phyloP scores from a whole-genome alignment of 2,888 invertebrate genomes.

The Patella depressa region DNA sequence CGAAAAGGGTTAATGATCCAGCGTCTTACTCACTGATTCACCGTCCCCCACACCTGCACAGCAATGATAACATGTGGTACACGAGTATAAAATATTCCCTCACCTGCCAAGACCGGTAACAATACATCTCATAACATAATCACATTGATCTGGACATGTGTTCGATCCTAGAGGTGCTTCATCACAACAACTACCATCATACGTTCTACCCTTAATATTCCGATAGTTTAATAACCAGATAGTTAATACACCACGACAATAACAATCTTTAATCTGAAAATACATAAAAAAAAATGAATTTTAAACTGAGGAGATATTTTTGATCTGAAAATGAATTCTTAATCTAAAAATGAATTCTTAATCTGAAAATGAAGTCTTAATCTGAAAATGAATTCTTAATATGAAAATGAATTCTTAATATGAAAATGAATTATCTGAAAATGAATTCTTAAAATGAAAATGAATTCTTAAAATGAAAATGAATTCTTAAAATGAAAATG shows the following conservation, averaged over 20 bases:
- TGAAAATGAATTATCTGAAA: no score
- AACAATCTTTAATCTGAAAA: slow-evolving; percentile 20
- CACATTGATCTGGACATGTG: slow-evolving; percentile 41
- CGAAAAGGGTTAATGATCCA: background rate
- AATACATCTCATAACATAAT: slow-evolving; percentile 48
- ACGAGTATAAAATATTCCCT: background rate
- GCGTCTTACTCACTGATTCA: no score
- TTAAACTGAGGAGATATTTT: background rate
- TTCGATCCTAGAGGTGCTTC: slow-evolving; percentile 19
- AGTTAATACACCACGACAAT: slow-evolving; percentile 39
- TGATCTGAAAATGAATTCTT: no score
- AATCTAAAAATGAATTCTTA: no score
- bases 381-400: no score
- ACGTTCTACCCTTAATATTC: slow-evolving; percentile 41
- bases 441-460: no score
- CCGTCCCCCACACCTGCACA: background rate
- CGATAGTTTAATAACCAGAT: slow-evolving; percentile 40
- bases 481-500: no score
- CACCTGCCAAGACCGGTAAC: slow-evolving; percentile 48
- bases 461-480: no score
- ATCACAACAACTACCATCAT: slow-evolving; percentile 47
- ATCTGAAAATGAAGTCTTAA: no score
- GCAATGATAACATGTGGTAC: no score
- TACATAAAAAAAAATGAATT: background rate
- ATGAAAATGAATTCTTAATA: no score